Percentiles rank a stretch among this genome's conserved stretches.
Conservation (phyloP, 2,113 vertebrate species). For the Atractosteus spatula region DNA sequence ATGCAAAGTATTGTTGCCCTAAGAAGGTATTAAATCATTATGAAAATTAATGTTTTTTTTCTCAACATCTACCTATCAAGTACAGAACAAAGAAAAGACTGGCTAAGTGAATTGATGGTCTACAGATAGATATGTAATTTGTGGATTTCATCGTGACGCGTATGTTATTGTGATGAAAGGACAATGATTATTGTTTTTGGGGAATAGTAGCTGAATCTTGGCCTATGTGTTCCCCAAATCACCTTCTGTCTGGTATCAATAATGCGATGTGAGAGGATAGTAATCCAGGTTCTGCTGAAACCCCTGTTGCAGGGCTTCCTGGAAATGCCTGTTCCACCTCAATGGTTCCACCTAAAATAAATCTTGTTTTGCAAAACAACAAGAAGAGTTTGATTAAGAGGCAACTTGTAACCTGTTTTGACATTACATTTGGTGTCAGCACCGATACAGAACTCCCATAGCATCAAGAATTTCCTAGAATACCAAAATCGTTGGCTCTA, state of each 20-base stretch:
- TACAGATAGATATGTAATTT: neutral
- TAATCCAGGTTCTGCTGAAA: conserved; percentile 11
- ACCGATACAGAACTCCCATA: too few species aligned
- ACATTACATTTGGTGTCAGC: neutral
- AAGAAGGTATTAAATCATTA: too few species aligned
- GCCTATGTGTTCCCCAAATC: neutral
- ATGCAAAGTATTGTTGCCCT: too few species aligned
- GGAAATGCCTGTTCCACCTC: neutral
- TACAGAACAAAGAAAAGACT: neutral
- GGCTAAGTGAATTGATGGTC: too few species aligned
- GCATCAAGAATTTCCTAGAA: too few species aligned
- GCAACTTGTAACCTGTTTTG: neutral
- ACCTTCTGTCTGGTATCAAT: neutral
- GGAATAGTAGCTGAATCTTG: neutral
- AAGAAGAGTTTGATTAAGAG: neutral
- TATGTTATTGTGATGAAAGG: neutral
- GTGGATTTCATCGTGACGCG: neutral
- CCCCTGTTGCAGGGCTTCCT: neutral
- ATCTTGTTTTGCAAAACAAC: neutral
- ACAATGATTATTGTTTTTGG: neutral
- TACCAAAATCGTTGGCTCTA: too few species aligned
- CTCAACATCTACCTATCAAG: too few species aligned
- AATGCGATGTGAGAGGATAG: conserved; percentile 1
- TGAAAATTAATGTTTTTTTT: too few species aligned
- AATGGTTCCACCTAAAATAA: neutral